Evolutionary conservation across 2,797 vertebrate species (phyloP), one percentile per base, ranked within the genome.

Genomic region (Sebastes elongatus): DNA sequence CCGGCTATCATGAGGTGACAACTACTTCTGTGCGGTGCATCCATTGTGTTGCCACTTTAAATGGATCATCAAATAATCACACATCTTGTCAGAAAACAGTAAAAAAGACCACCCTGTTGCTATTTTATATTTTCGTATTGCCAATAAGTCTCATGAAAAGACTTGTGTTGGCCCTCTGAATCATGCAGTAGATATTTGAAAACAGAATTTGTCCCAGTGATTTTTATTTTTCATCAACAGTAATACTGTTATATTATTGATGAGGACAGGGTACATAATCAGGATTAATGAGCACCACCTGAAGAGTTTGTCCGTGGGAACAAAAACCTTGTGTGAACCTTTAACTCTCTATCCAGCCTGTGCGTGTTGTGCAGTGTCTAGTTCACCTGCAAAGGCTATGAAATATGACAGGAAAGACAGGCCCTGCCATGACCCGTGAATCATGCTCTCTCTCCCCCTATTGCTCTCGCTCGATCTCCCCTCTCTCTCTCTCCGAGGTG

Each of bases 341-440:
- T 67, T 52, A 75, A 55, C 49, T 75, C 66, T 71, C 55, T 18
- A 28, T 33, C 56, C 6, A 1, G 80, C 60, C 69, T 56, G 57
- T 69, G 67, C 5, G 11, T 63, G 49, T 66, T 38, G 67, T 56
- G 64, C 59, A 72, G 33, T 82, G 79, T 82, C 63, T 66, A 52
- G 62, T 76, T 84, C 70, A 82, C 69, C 77, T 79, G 68, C 76
- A 76, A 33, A 81, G 65, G 59, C 81, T 79, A 66, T 89, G 85
- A 92, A 89, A 92, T 91, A 89, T 86, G 78, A 85, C 80, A 71
- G 82, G 35, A 80, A 65, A 76, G 88, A 89, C 91, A 82, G 77
- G 71, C 28, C 71, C 73, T 83, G 89, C 88, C 86, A 89, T 76
- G 81, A 82, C 81, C 87, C 74, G 65, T 93, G 90, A 95, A 93